Percentiles rank a stretch among this genome's conserved stretches.
These are phyloP conservation scores for Silurus meridionalis DNA, from an alignment of 2,113 vertebrate genomes.

Conservation along the genomic window DNA sequence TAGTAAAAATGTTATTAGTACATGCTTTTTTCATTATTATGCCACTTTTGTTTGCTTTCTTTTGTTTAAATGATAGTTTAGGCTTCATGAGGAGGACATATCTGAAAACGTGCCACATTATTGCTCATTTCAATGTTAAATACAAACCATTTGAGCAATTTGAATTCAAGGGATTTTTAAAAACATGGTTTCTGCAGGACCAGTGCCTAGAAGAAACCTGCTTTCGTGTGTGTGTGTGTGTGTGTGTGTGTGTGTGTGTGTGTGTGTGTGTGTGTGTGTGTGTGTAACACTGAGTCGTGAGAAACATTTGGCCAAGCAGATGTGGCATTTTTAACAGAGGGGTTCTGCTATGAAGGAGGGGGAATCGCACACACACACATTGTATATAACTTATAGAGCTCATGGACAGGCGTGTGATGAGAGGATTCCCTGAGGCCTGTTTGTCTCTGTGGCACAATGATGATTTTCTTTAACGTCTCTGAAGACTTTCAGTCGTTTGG, in stretches of 20 bases:
- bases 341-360: slow-evolving; percentile 13
- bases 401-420: slow-evolving; percentile 23
- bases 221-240: neutral
- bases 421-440: neutral
- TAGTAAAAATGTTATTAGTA: too few species aligned
- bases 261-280: neutral
- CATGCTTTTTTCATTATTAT: neutral
- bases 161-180: neutral
- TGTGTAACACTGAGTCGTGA: neutral
- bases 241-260: too few species aligned
- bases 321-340: slow-evolving; percentile 40
- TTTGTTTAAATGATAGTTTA: neutral
- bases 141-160: neutral
- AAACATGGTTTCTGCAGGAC: neutral
- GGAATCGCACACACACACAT: slow-evolving; percentile 26
- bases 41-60: neutral
- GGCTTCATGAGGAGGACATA: neutral
- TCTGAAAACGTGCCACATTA: neutral
- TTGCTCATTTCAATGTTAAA: neutral
- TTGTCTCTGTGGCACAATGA: neutral
- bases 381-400: slow-evolving; percentile 37
- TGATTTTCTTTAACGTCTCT: neutral
- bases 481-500: neutral
- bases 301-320: slow-evolving; percentile 45
- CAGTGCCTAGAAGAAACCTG: neutral